phyloP scores from a whole-genome alignment of 2,113 vertebrate genomes.

The Tauraco erythrolophus region DNA sequence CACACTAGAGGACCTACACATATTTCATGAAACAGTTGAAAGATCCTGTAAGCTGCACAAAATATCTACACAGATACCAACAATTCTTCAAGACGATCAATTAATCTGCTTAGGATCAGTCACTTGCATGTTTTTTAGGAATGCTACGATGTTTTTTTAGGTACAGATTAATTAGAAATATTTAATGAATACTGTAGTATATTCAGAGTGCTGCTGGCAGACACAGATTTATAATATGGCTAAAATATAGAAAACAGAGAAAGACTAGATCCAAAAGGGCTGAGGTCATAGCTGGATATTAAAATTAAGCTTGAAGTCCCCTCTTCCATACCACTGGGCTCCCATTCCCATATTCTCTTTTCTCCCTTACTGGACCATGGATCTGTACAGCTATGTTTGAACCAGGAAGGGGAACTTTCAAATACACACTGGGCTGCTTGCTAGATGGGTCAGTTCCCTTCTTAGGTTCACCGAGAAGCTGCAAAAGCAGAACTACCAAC shows the following conservation, averaged over 20 bases:
- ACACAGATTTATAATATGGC: not conserved
- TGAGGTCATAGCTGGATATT: not conserved
- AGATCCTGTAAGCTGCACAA: not conserved
- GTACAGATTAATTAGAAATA: not conserved
- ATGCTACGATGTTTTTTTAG: not conserved
- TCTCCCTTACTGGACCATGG: not conserved
- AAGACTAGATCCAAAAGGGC: not conserved
- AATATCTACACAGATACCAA: not conserved
- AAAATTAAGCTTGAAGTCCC: not conserved
- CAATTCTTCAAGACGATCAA: not conserved
- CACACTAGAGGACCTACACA: not conserved
- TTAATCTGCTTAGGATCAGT: not conserved
- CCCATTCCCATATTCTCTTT: not conserved
- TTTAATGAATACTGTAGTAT: not conserved
- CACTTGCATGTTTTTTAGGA: not conserved
- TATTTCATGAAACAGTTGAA: not conserved
- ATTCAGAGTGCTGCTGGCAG: not conserved
- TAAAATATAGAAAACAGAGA: not conserved
- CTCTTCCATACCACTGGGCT: not conserved
- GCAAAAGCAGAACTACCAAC: not conserved
- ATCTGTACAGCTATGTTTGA: not conserved
- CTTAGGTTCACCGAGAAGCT: not conserved
- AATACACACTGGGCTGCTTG: not conserved
- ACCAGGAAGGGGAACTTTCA: not conserved
- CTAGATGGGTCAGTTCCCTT: not conserved